Percentiles rank a stretch among this genome's conserved stretches.
phyloP scores from a whole-genome alignment of 2,888 invertebrate genomes.

The Alentia gelatinosa region DNA sequence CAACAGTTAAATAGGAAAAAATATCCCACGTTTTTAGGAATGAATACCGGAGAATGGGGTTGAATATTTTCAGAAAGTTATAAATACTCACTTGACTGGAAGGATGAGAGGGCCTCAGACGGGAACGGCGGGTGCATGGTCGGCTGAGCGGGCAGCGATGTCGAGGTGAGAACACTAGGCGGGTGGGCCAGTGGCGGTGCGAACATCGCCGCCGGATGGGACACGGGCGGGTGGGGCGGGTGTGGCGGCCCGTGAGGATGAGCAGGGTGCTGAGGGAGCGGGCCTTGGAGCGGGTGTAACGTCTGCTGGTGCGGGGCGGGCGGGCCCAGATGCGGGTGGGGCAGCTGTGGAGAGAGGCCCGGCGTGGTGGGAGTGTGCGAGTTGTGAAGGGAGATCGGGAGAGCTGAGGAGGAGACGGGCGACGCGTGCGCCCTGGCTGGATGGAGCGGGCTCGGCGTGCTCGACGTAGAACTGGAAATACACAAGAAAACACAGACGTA shows the following conservation, averaged over 20 bases:
- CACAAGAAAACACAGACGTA: neutral
- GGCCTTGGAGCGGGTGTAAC: neutral
- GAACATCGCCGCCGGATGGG: constrained; percentile 29
- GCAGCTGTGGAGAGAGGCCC: constrained; percentile 25
- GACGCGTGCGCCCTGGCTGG: neutral
- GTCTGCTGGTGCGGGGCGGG: constrained; percentile 20
- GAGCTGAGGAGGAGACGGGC: neutral
- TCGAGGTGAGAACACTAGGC: constrained; percentile 45
- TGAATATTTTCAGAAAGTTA: no score
- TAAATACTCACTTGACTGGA: constrained; percentile 55
- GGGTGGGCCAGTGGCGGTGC: constrained; percentile 33
- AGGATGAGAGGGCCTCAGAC: constrained; percentile 33
- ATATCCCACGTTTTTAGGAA: no score
- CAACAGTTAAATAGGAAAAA: neutral
- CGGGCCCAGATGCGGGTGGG: constrained; percentile 4
- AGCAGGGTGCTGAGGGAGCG: neutral
- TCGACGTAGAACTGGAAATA: neutral
- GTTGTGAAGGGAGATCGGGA: neutral
- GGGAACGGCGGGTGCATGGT: neutral
- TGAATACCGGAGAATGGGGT: no score
- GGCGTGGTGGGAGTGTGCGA: constrained; percentile 49
- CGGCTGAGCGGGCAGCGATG: constrained; percentile 7
- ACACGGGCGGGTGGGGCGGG: neutral
- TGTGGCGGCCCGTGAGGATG: neutral
- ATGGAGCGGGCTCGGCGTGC: constrained; percentile 17